Evolutionary conservation across 2,113 vertebrate species (phyloP).

Genomic region (Lycaon pictus): DNA sequence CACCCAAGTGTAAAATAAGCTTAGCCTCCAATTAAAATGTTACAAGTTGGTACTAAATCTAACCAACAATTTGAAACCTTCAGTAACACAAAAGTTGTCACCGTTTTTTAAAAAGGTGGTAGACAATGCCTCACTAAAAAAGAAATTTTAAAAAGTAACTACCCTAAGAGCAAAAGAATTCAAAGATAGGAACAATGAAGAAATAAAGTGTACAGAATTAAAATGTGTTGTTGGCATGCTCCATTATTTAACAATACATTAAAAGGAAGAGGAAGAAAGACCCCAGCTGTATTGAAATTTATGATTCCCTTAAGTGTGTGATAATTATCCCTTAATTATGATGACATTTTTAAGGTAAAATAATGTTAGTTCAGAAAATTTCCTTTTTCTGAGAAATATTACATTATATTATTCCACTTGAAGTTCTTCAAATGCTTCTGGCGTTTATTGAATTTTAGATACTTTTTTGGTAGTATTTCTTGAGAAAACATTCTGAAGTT

Average conservation of each 20-base stretch:
- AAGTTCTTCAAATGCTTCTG: background rate
- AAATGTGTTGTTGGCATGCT: constrained; percentile 12
- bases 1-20: constrained; percentile 75
- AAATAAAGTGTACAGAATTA: constrained; percentile 42
- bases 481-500: background rate
- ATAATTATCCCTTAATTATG: constrained; percentile 12
- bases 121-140: constrained; percentile 73
- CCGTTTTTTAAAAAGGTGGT: constrained; percentile 75
- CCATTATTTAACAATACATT: background rate
- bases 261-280: constrained; percentile 4
- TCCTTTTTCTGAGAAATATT: background rate
- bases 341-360: constrained; percentile 14
- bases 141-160: constrained; percentile 54
- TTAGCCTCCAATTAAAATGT: constrained; percentile 82
- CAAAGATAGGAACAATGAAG: constrained; percentile 64
- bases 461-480: background rate
- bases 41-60: constrained; percentile 80
- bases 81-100: constrained; percentile 81
- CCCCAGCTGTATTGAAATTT: background rate
- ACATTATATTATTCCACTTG: background rate
- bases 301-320: background rate
- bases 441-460: background rate
- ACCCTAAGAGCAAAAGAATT: constrained; percentile 48
- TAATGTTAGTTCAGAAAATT: constrained; percentile 19
- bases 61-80: constrained; percentile 76